Evolutionary conservation across 2,113 vertebrate species (phyloP).

Genomic region (Morphnarchus princeps): DNA sequence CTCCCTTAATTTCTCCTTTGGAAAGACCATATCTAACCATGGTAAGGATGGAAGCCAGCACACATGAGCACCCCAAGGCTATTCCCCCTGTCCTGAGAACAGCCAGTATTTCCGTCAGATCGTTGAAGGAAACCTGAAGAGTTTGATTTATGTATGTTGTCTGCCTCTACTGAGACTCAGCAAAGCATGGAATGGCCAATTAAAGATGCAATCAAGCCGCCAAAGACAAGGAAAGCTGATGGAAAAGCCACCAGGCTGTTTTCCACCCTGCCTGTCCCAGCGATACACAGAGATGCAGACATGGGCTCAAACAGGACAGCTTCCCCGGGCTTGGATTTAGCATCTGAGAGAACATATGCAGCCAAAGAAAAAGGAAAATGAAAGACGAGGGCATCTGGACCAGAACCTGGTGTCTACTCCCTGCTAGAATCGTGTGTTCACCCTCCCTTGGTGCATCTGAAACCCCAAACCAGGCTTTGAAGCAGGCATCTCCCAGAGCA

Average conservation of each 20-base stretch:
- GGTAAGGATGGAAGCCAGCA: background rate
- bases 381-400: background rate
- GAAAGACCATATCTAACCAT: background rate
- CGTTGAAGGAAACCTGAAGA: background rate
- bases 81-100: background rate
- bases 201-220: background rate
- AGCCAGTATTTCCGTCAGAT: background rate
- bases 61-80: background rate
- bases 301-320: background rate
- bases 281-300: background rate
- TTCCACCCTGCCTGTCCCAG: background rate
- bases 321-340: background rate
- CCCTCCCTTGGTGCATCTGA: background rate
- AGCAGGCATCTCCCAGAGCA: background rate
- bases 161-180: background rate
- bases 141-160: constrained; percentile 25
- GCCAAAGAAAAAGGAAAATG: background rate
- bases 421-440: fast-evolving
- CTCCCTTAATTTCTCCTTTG: background rate
- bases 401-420: background rate
- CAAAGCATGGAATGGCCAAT: background rate
- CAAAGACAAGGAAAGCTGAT: background rate
- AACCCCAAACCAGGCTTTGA: background rate
- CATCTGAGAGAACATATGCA: background rate
- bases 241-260: background rate